These are phyloP conservation scores for Gadus chalcogrammus DNA, from an alignment of 2,113 vertebrate genomes.

Conservation along the genomic window DNA sequence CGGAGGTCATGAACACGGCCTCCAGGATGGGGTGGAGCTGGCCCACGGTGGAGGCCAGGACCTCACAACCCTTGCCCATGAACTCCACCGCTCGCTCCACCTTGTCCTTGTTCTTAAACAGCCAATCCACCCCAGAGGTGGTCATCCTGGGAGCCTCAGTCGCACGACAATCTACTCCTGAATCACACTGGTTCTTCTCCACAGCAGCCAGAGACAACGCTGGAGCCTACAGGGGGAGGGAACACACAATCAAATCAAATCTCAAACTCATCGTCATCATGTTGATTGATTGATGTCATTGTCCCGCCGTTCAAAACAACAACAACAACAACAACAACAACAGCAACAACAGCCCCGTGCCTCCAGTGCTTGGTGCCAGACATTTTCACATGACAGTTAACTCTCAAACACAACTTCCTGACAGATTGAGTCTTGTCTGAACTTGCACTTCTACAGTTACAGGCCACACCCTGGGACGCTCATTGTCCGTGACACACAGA, in stretches of 20 bases:
- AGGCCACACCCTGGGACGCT: constrained; percentile 59
- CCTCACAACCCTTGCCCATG: constrained; percentile 73
- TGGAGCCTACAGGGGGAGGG: constrained; percentile 35
- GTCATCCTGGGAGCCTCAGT: constrained; percentile 58
- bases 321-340: no score
- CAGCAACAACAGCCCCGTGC: neutral
- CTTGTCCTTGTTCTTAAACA: constrained; percentile 72
- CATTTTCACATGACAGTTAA: constrained; percentile 33
- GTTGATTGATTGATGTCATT: no score
- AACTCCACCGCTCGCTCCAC: constrained; percentile 77
- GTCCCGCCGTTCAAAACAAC: no score
- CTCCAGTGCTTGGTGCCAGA: neutral
- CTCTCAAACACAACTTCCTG: constrained; percentile 43
- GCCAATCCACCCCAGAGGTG: constrained; percentile 70
- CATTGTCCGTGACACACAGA: constrained; percentile 50
- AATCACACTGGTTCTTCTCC: constrained; percentile 27
- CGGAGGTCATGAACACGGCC: constrained; percentile 70
- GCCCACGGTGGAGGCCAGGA: constrained; percentile 73
- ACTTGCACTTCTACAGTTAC: constrained; percentile 64
- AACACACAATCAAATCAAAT: constrained; percentile 36
- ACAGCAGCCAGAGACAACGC: no score
- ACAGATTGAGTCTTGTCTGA: constrained; percentile 53
- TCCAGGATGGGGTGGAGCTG: constrained; percentile 76
- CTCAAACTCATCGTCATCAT: no score
- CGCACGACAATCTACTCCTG: constrained; percentile 34